Base-by-base conservation (phyloP, 2,113 vertebrate species). In the Pyxicephalus adspersus region DNA sequence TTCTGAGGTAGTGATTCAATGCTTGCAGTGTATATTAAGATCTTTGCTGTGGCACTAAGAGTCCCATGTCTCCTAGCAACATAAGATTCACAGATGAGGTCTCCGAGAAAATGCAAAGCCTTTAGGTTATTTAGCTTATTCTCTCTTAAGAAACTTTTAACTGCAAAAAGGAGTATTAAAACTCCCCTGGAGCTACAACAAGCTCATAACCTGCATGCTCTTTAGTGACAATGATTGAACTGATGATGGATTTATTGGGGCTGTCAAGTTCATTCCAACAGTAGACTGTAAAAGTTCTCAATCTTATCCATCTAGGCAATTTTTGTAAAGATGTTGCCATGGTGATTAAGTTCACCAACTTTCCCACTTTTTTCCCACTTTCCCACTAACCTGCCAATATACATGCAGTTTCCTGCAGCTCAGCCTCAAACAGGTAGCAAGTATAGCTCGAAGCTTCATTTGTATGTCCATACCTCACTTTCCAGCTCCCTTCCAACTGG, bases 61-160 rank as follows among this genome's bases (percentile, higher is more conserved):
- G 58, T 81, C 68, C n/a, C 19, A 9, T 6, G 61, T 82, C 71
- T 81, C 80, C 70, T 75, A 82, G 70, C 79, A 74, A 81, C 79
- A 25, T 17, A 13, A 23, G 22, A 28, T 57, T n/a, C 16, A 31
- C 50, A 5, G 61, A 73, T 45, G 34, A 60, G 25, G 65, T 60
- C 25, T 29, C 16, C 28, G 64, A 64, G 58, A 45, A 81, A 61
- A 25, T 50, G 29, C 28, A 38, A 20, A 19, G 60, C 79, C 60
- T 16, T 9, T 22, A 81, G 60, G 34, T 50, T 45, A 45, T 45
- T 45, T 45, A 45, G 15, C 8, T 22, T 15, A 5, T 28, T 74
- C 5, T 60, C 22, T 22, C n/a, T 64, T 66, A 67, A 50, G 6
- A 22, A 13, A 25, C 38, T 61, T 73, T 61, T 57, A 3, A 17